phyloP scores from a whole-genome alignment of 1,140 invertebrate genomes.

The Belonocnema kinseyi region DNA sequence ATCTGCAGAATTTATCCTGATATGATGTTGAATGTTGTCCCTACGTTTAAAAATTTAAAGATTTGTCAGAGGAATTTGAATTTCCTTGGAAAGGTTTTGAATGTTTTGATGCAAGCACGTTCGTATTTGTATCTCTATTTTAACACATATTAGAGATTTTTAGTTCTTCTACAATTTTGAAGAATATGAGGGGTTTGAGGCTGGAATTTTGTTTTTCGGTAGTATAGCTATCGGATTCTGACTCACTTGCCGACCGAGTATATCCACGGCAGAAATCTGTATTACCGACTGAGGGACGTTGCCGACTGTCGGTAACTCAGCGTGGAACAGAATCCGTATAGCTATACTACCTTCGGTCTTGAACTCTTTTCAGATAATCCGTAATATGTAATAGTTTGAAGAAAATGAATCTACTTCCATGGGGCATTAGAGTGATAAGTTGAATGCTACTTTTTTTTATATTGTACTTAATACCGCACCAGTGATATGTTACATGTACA shows the following conservation, averaged over 20 bases:
- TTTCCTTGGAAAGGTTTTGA: neutral
- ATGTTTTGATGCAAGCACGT: slow-evolving; percentile 17
- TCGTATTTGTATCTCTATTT: neutral
- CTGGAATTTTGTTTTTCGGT: too few relatives aligned
- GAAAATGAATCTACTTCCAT: slow-evolving; percentile 63
- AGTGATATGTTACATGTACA: slow-evolving; percentile 56
- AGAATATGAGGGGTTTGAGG: too few relatives aligned
- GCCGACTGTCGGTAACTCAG: slow-evolving; percentile 15
- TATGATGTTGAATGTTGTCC: slow-evolving; percentile 19
- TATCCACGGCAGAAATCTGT: too few relatives aligned
- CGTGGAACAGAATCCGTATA: slow-evolving; percentile 43
- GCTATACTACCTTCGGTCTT: slow-evolving; percentile 44
- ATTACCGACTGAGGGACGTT: too few relatives aligned
- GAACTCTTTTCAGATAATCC: slow-evolving; percentile 43
- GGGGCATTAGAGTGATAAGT: slow-evolving; percentile 63
- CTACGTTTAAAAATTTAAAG: slow-evolving; percentile 22
- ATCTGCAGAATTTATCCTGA: slow-evolving; percentile 18
- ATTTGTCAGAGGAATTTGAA: neutral
- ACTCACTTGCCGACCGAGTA: too few relatives aligned
- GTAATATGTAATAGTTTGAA: slow-evolving; percentile 46
- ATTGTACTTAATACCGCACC: slow-evolving; percentile 61
- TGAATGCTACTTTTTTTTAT: slow-evolving; percentile 52
- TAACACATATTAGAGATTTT: neutral
- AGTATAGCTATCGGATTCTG: too few relatives aligned
- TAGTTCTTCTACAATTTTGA: too few relatives aligned